These are phyloP conservation scores for Epistrophe eligans DNA, from an alignment of 2,888 invertebrate genomes.

Conservation along the genomic window DNA sequence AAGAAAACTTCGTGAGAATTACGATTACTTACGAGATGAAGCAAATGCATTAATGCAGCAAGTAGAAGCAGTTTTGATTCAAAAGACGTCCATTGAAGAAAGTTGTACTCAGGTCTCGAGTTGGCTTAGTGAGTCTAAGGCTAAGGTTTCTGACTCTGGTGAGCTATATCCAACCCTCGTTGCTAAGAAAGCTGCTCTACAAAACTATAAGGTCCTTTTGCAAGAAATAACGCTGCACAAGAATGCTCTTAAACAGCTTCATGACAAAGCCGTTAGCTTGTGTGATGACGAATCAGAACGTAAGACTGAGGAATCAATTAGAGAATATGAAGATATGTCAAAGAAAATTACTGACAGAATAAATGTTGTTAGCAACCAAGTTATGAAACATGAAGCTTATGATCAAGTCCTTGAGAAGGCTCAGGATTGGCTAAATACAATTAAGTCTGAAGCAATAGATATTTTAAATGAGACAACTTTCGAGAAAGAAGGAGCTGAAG, in stretches of 20 bases:
- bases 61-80: slow-evolving; percentile 94
- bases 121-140: slow-evolving; percentile 93
- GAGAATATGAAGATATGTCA: slow-evolving; percentile 89
- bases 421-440: slow-evolving; percentile 91
- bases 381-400: slow-evolving; percentile 92
- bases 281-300: slow-evolving; percentile 92
- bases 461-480: slow-evolving; percentile 91
- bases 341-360: slow-evolving; percentile 89
- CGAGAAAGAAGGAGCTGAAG: slow-evolving; percentile 91
- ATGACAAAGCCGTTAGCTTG: slow-evolving; percentile 91
- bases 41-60: slow-evolving; percentile 93
- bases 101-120: slow-evolving; percentile 94
- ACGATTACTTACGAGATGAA: slow-evolving; percentile 93
- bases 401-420: slow-evolving; percentile 92
- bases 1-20: slow-evolving; percentile 90
- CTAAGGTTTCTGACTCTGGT: slow-evolving; percentile 89
- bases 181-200: slow-evolving; percentile 94
- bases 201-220: slow-evolving; percentile 90
- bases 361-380: slow-evolving; percentile 88
- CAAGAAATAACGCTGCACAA: slow-evolving; percentile 95
- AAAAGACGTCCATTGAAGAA: slow-evolving; percentile 96
- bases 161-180: slow-evolving; percentile 91
- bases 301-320: slow-evolving; percentile 89
- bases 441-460: slow-evolving; percentile 91
- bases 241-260: slow-evolving; percentile 92